Evolutionary conservation across 2,113 vertebrate genomes (phyloP), one percentile per base, ranked within the genome.

Genomic region (Nycticebus coucang): DNA sequence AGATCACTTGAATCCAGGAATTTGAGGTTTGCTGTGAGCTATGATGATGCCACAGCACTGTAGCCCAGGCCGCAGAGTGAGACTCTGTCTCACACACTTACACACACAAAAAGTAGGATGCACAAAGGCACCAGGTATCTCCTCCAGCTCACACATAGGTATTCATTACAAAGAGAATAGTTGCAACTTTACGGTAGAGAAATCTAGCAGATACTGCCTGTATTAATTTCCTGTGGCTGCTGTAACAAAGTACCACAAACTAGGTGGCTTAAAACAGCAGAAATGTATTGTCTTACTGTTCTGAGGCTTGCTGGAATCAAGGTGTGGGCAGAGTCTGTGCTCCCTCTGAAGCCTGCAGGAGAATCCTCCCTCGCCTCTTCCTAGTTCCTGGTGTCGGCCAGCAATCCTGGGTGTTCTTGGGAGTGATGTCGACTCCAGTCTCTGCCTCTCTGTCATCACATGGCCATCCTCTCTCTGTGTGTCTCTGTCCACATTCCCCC

Each of bases 241-340:
- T 93, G 1, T 60, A 68, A 84, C 82, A n/a, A 64, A 87, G 50
- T 50, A 71, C n/a, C 30, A 24, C 30, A 69, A 80, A 24, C 28
- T 45, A 60, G n/a, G 77, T 50, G 53, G 15, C 17, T 64, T 71
- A 81, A 60, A 94, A 84, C 60, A 81, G 82, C 72, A 72, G 13
- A 96, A 71, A 77, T 66, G 12, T 50, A 53, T 69, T 66, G 19
- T 94, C 59, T 85, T 71, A 85, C 66, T 69, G 17, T 93, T 81
- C 15, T 45, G 26, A 90, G 21, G n/a, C 71, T 62, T 11, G 30
- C n/a, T 30, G 62, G 84, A 78, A 62, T 50, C 64, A 57, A 64
- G 53, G 21, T 17, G 24, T 89, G 4, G 6, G 30, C 14, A 55
- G 57, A 55, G 69, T 75, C 10, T 1, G 45, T 72, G n/a, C 21